Evolutionary conservation across 2,888 invertebrate species (phyloP), one percentile per base, ranked within the genome.

Genomic region (Orthosia gracilis): DNA sequence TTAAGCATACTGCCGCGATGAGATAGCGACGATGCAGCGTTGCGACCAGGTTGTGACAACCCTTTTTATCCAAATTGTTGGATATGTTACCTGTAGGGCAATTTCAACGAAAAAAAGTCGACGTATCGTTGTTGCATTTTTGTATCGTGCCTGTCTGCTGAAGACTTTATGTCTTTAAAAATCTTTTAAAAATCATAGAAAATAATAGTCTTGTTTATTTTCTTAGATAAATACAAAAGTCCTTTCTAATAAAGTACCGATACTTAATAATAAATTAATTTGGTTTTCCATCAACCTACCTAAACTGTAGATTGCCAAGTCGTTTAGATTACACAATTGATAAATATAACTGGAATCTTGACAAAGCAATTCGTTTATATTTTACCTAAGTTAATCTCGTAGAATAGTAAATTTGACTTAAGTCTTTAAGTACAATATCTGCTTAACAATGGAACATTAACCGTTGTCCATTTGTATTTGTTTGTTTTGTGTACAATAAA

Each of bases 291-390:
- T 77, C 54, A 63, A 59, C 52, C 52, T 70, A 52, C 64, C 70
- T 21, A n/a, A n/a, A n/a, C n/a, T n/a, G n/a, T n/a, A 63, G 23
- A 58, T 63, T 68, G 26, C 11, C 12, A 7, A 40, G 62, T 77
- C 26, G 31, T 63, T 70, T 49, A 63, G 78, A 76, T 70, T 18
- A 40, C 13, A 58, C 21, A 62, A 17, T 70, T n/a, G n/a, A 77
- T 63, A 58, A 63, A 63, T 58, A 69, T 45, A 55, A 69, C 55
- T 69, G 11, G 17, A 13, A 50, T 47, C 57, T 52, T 40, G 45
- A 62, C 21, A 26, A 55, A 61, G 52, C 49, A 70, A 78, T 70
- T 63, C 2, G 45, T 54, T 62, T 23, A 21, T 23, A n/a, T 26
- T 62, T 62, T 47, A 52, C 21, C 17, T 3, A 26, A 21, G 21